Evolutionary conservation across 2,113 vertebrate genomes (phyloP).

Genomic region (Rhombomys opimus): DNA sequence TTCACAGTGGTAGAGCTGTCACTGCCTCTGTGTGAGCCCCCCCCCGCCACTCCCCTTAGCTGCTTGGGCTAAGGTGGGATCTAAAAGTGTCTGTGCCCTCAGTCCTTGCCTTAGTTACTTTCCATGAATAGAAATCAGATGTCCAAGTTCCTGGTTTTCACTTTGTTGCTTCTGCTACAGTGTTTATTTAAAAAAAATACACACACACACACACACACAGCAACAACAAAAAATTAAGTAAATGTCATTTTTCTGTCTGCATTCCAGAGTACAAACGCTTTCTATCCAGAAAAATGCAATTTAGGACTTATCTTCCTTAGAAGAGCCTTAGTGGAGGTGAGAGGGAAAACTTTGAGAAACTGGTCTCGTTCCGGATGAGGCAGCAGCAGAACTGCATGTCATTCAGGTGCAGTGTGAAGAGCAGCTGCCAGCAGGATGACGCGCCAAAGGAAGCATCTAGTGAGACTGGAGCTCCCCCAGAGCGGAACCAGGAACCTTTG

Average conservation of each 20-base stretch:
- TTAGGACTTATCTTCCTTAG: not conserved
- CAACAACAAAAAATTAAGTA: not conserved
- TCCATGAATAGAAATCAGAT: not conserved
- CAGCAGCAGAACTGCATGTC: not conserved
- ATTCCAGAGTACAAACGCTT: not conserved
- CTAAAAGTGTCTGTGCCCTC: not conserved
- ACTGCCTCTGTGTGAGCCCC: not conserved
- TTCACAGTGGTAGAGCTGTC: not conserved
- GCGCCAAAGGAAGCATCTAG: not conserved
- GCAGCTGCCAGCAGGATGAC: not conserved
- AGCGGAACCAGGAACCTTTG: not conserved
- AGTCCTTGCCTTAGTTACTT: conserved; percentile 11
- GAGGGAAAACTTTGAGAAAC: not conserved
- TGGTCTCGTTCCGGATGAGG: not conserved
- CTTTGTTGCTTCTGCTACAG: not conserved
- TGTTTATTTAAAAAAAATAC: not conserved
- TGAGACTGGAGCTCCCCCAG: not conserved
- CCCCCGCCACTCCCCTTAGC: not conserved
- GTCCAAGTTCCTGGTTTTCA: not conserved
- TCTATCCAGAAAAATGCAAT: not conserved
- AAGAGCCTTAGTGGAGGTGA: not conserved
- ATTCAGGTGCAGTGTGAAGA: not conserved
- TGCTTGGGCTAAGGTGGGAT: not conserved
- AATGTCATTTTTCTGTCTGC: conserved; percentile 10
- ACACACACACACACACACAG: not conserved